These are phyloP conservation scores for Meteorus colon DNA, from an alignment of 2,888 invertebrate genomes.

Conservation along the genomic window DNA sequence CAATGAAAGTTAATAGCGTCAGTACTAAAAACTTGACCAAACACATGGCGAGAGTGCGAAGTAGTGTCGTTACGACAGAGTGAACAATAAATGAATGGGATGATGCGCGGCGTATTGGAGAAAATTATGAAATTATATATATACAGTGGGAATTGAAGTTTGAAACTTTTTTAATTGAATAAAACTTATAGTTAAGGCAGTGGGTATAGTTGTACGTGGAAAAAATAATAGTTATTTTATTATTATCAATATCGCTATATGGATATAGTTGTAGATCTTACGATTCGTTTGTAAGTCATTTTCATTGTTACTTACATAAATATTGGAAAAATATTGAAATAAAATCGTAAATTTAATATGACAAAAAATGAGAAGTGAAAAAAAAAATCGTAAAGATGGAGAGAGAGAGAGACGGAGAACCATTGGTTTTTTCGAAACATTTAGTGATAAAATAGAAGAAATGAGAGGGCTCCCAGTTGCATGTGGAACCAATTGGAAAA, in stretches of 20 bases:
- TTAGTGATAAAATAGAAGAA: too few species aligned
- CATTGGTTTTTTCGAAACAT: too few species aligned
- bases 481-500: background rate
- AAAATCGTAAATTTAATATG: conserved; percentile 73
- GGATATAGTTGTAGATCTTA: conserved; percentile 68
- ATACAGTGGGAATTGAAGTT: conserved; percentile 25
- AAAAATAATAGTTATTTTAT: conserved; percentile 63
- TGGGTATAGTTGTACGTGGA: conserved; percentile 67
- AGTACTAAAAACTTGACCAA: conserved; percentile 1
- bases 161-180: conserved; percentile 46
- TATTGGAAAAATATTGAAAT: conserved; percentile 68
- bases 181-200: conserved; percentile 68
- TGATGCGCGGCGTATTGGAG: conserved; percentile 1
- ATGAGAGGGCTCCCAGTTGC: background rate
- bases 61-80: background rate
- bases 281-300: conserved; percentile 66
- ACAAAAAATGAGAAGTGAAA: conserved; percentile 39
- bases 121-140: conserved; percentile 22
- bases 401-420: too few species aligned
- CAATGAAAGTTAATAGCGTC: background rate
- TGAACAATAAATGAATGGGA: conserved; percentile 24
- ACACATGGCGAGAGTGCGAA: conserved; percentile 16
- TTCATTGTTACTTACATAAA: conserved; percentile 74
- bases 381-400: background rate
- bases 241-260: conserved; percentile 60